phyloP scores from a whole-genome alignment of 2,888 invertebrate species.

The Melieria picta region DNA sequence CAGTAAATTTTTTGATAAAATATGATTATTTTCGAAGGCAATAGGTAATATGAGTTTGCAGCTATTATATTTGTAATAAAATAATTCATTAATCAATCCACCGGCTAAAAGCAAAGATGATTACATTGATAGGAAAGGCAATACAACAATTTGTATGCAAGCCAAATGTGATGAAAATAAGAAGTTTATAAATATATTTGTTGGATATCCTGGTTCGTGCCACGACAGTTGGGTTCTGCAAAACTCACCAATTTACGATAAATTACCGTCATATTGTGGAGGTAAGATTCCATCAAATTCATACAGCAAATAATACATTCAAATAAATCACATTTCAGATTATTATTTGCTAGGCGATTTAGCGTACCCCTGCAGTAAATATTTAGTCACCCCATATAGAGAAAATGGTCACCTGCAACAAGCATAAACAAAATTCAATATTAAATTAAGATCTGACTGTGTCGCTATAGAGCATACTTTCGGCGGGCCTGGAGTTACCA shows the following conservation, averaged over 20 bases:
- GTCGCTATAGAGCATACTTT: too few relatives aligned
- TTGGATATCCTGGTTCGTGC: slow-evolving; percentile 28
- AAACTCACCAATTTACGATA: background rate
- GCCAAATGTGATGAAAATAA: slow-evolving; percentile 23
- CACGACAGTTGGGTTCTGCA: slow-evolving; percentile 25
- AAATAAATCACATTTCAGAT: background rate
- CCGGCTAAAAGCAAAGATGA: background rate
- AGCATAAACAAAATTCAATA: background rate
- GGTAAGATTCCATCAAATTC: too few relatives aligned
- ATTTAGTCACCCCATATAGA: background rate
- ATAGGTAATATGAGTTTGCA: too few relatives aligned
- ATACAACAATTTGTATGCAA: background rate
- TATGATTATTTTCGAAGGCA: slow-evolving; percentile 11
- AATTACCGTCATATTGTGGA: background rate
- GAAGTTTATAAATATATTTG: slow-evolving; percentile 27
- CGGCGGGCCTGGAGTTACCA: slow-evolving; percentile 6
- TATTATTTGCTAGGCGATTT: background rate
- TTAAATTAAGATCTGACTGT: too few relatives aligned
- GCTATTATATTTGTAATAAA: background rate
- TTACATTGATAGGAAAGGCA: background rate
- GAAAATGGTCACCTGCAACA: background rate
- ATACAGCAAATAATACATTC: too few relatives aligned
- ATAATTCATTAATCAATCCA: background rate
- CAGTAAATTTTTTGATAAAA: background rate
- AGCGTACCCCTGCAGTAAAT: background rate